These are phyloP conservation scores for Enteromius viviparus DNA, from an alignment of 2,797 vertebrate species.

Conservation along the genomic window DNA sequence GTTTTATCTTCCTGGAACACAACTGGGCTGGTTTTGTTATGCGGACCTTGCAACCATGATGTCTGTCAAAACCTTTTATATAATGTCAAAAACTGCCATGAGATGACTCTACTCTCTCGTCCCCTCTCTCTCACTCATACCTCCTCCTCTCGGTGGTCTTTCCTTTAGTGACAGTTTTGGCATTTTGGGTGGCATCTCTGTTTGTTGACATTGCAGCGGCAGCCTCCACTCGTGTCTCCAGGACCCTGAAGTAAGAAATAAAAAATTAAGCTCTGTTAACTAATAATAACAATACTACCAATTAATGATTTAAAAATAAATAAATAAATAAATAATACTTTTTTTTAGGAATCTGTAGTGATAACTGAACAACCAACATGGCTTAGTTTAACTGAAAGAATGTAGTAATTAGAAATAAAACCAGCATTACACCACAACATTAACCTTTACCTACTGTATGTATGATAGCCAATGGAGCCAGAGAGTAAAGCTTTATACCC, in stretches of 20 bases:
- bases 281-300: background rate
- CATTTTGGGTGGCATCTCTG: constrained; percentile 86
- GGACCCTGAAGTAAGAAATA: constrained; percentile 77
- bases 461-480: background rate
- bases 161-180: constrained; percentile 86
- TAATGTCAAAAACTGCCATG: background rate
- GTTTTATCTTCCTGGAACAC: background rate
- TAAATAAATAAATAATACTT: too few species aligned
- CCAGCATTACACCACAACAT: background rate
- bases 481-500: constrained; percentile 19
- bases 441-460: background rate
- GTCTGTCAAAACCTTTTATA: background rate
- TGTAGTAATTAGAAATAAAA: background rate
- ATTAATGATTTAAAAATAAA: background rate
- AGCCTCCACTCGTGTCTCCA: constrained; percentile 87
- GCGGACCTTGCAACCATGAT: background rate
- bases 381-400: background rate
- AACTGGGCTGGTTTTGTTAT: background rate
- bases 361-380: background rate
- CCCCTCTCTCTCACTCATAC: background rate
- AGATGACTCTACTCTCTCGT: background rate
- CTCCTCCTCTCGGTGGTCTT: constrained; percentile 20
- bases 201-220: constrained; percentile 84
- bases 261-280: background rate
- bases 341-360: background rate